A percentile compares a stretch with the other conserved stretches of the same genome.
phyloP scores from a whole-genome alignment of 2,797 vertebrate species.

The Thaleichthys pacificus region DNA sequence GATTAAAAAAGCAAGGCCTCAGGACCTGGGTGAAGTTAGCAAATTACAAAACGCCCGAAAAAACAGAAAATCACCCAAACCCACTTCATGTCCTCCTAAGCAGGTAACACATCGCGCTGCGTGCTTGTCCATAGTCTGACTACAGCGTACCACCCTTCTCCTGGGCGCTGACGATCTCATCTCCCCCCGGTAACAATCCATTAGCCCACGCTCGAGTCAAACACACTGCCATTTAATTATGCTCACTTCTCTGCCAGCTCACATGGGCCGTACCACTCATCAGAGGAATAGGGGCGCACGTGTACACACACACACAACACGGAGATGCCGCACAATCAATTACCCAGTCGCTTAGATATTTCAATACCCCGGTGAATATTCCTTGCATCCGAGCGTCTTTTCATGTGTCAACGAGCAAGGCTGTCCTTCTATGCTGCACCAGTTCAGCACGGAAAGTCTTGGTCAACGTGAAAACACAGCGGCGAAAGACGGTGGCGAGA shows the following conservation, averaged over 20 bases:
- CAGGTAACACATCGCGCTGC: slow-evolving; percentile 20
- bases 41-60: no score
- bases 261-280: slow-evolving; percentile 62
- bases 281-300: slow-evolving; percentile 33
- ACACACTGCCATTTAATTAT: slow-evolving; percentile 78
- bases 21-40: no score
- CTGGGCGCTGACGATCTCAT: slow-evolving; percentile 66
- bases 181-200: slow-evolving; percentile 72
- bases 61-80: no score
- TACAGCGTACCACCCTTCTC: slow-evolving; percentile 62
- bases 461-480: not conserved
- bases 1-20: no score
- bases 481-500: no score
- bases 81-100: no score
- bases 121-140: slow-evolving; percentile 67
- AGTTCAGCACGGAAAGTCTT: no score
- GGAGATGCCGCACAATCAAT: not conserved
- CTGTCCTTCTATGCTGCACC: no score
- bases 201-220: slow-evolving; percentile 70
- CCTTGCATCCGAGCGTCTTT: no score
- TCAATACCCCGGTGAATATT: not conserved
- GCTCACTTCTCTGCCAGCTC: slow-evolving; percentile 61
- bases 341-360: not conserved
- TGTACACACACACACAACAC: not conserved
- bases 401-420: no score